phyloP scores from a whole-genome alignment of 2,113 vertebrate genomes.

The Bos javanicus region DNA sequence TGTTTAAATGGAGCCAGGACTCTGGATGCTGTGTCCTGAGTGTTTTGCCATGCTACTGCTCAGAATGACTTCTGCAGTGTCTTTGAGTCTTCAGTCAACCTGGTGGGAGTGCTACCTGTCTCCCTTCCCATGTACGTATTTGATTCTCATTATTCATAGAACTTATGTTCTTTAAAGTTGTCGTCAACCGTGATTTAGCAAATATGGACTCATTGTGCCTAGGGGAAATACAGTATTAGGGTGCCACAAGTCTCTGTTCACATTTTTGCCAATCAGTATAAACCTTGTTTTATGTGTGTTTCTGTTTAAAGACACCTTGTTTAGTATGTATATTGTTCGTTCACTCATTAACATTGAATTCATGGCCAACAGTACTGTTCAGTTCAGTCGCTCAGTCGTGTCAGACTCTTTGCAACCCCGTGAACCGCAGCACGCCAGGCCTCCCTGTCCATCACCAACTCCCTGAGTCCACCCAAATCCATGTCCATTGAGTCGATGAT shows the following conservation, averaged over 20 bases:
- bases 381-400: no score
- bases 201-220: background rate
- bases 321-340: background rate
- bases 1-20: background rate
- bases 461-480: no score
- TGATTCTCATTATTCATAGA: background rate
- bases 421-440: no score
- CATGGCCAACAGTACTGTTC: background rate
- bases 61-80: background rate
- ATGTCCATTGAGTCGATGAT: no score
- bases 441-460: no score
- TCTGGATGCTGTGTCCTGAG: background rate
- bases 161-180: background rate
- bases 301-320: conserved; percentile 3
- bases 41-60: background rate
- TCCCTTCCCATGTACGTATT: background rate
- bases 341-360: conserved; percentile 8
- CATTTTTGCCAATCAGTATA: background rate
- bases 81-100: background rate
- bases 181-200: background rate
- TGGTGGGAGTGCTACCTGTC: background rate
- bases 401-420: no score
- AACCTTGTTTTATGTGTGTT: background rate
- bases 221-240: background rate
- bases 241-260: background rate